Evolutionary conservation across 2,113 vertebrate genomes (phyloP).

Genomic region (Limnothrissa miodon): DNA sequence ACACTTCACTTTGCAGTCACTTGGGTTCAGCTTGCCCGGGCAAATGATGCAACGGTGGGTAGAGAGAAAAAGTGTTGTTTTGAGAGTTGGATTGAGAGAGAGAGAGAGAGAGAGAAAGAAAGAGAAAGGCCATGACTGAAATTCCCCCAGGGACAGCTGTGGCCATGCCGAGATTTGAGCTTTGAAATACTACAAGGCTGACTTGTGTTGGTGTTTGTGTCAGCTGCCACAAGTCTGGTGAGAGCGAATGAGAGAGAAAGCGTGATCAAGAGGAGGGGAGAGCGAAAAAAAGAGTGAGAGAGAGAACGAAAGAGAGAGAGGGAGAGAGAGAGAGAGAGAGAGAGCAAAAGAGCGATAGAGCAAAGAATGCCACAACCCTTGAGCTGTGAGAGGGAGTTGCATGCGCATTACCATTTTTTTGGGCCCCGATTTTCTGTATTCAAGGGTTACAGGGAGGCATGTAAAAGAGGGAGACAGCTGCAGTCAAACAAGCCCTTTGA

Average conservation of each 20-base stretch:
- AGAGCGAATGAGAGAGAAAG: not conserved
- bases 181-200: constrained; percentile 14
- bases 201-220: constrained; percentile 24
- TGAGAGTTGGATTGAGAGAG: not conserved
- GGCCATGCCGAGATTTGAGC: not conserved
- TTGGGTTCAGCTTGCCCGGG: not conserved
- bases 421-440: constrained; percentile 57
- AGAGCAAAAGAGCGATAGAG: not conserved
- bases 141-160: not conserved
- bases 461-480: constrained; percentile 62
- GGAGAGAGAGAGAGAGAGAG: not conserved
- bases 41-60: constrained; percentile 9
- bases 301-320: not conserved
- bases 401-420: constrained; percentile 49
- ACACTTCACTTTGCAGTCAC: not conserved
- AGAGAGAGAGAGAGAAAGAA: not conserved
- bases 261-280: not conserved
- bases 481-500: constrained; percentile 66
- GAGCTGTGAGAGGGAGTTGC: constrained; percentile 1
- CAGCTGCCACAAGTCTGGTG: not conserved
- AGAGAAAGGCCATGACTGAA: not conserved
- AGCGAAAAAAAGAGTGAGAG: not conserved
- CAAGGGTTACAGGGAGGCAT: constrained; percentile 54
- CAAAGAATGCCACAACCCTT: constrained; percentile 8
- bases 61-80: not conserved